phyloP scores from a whole-genome alignment of 2,797 vertebrate genomes.

The Myotis findleyi region DNA sequence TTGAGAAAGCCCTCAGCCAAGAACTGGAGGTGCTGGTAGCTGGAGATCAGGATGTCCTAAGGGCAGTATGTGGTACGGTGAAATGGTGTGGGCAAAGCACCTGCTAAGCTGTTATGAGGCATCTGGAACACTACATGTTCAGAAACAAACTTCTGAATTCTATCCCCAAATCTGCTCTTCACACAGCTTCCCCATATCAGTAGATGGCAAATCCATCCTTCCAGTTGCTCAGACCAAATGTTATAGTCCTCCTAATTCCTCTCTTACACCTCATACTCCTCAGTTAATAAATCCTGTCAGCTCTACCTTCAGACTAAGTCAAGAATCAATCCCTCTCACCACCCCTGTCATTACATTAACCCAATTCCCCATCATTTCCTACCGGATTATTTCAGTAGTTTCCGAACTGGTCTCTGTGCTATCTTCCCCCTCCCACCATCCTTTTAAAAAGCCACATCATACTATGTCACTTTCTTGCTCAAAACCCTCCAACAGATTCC shows the following conservation, averaged over 20 bases:
- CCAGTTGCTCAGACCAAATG: not conserved
- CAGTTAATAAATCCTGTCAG: not conserved
- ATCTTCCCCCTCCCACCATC: not conserved
- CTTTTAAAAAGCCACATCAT: not conserved
- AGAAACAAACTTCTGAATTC: not conserved
- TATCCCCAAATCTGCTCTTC: not conserved
- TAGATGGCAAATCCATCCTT: not conserved
- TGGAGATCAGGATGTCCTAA: not conserved
- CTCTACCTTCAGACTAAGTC: not conserved
- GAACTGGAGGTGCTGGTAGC: not conserved
- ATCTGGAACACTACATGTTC: not conserved
- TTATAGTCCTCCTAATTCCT: not conserved
- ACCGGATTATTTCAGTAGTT: not conserved
- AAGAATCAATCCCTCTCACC: not conserved
- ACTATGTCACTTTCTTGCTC: not conserved
- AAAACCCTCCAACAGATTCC: not conserved
- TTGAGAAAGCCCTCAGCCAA: not conserved
- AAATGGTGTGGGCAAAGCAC: accelerated
- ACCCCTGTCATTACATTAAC: not conserved
- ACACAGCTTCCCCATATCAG: not conserved
- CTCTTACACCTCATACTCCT: not conserved
- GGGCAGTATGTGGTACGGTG: no score
- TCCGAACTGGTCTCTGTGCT: not conserved
- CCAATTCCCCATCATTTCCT: not conserved
- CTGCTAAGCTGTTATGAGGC: not conserved